These are phyloP conservation scores for Neolamprologus devosi DNA, from an alignment of 2,113 vertebrate genomes.

Conservation along the genomic window DNA sequence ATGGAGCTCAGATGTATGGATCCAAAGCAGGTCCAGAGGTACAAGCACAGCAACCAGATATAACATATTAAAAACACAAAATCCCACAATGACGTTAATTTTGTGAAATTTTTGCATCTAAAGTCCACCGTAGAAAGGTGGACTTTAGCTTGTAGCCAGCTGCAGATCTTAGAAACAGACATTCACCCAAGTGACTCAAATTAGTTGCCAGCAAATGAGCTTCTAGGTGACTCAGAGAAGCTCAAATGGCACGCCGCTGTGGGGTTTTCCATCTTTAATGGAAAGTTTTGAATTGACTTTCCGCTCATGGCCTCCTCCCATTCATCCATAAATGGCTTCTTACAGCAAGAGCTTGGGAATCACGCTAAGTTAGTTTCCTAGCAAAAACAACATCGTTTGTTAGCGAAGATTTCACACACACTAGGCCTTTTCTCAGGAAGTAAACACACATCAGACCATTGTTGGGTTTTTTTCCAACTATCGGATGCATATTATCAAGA, in stretches of 20 bases:
- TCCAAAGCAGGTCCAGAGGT: neutral
- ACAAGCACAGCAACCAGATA: neutral
- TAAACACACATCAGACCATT: conserved; percentile 52
- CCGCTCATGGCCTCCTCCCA: neutral
- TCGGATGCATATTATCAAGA: conserved; percentile 20
- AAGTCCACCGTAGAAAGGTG: neutral
- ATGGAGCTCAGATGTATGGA: neutral
- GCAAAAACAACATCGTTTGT: conserved; percentile 33
- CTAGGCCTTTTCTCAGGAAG: conserved; percentile 5
- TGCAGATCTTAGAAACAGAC: neutral
- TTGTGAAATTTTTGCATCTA: neutral
- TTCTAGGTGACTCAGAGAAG: neutral
- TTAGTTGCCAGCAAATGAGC: neutral
- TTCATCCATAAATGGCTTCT: neutral
- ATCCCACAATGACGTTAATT: neutral
- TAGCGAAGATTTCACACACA: conserved; percentile 18
- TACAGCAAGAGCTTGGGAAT: conserved; percentile 22
- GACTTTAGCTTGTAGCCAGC: neutral
- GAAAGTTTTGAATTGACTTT: neutral
- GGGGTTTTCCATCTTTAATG: neutral
- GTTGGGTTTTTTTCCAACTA: conserved; percentile 7
- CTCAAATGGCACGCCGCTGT: neutral
- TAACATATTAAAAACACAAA: neutral
- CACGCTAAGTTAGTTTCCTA: neutral
- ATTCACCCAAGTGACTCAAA: neutral